phyloP scores from a whole-genome alignment of 2,888 invertebrate genomes.

The Watsonalla cultraria region DNA sequence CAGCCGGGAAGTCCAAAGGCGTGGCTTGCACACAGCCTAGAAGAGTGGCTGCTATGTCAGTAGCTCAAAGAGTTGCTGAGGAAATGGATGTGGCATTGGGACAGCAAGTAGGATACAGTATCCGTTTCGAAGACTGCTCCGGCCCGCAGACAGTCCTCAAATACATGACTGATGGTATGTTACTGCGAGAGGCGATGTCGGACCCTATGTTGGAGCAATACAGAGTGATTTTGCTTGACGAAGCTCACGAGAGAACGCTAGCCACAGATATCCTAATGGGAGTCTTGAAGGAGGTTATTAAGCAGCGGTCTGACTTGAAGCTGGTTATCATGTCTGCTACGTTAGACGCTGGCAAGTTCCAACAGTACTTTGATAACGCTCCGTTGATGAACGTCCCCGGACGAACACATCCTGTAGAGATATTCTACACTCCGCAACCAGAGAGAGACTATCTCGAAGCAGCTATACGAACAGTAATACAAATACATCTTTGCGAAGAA shows the following conservation, averaged over 20 bases:
- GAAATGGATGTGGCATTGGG: constrained; percentile 98
- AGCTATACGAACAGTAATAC: constrained; percentile 95
- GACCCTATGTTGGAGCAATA: constrained; percentile 98
- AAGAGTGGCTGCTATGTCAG: constrained; percentile 99
- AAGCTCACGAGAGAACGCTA: constrained; percentile 98
- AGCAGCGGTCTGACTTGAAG: constrained; percentile 94
- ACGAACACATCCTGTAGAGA: constrained; percentile 77
- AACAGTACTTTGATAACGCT: constrained; percentile 98
- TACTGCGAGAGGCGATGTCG: constrained; percentile 99
- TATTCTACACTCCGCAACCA: constrained; percentile 99
- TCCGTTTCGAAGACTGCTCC: constrained; percentile 99
- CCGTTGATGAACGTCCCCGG: constrained; percentile 99
- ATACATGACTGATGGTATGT: constrained; percentile 99
- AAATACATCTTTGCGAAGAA: constrained; percentile 98
- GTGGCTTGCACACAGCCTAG: constrained; percentile 98
- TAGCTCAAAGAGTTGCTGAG: constrained; percentile 98
- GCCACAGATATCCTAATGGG: constrained; percentile 99
- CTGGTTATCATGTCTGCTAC: constrained; percentile 99
- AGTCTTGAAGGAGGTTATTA: constrained; percentile 97
- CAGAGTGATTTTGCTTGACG: constrained; percentile 96
- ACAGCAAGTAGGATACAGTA: constrained; percentile 80
- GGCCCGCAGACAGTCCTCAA: constrained; percentile 95
- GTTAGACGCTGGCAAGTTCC: constrained; percentile 99
- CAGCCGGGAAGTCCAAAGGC: constrained; percentile 56
- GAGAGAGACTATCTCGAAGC: constrained; percentile 98